phyloP scores from a whole-genome alignment of 2,888 invertebrate species.

The Toxonevra muliebris region DNA sequence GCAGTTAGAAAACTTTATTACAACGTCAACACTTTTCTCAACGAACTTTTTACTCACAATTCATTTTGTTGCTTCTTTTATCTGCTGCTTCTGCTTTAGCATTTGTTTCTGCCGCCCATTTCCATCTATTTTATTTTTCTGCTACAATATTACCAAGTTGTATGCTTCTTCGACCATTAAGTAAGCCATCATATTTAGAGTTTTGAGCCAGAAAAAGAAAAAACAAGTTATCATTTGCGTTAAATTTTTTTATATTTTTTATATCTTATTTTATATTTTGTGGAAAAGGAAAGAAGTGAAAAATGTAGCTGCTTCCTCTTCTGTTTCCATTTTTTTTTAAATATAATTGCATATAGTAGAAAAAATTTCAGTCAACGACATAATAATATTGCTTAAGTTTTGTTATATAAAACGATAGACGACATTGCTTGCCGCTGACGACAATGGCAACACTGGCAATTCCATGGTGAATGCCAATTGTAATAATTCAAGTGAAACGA shows the following conservation, averaged over 20 bases:
- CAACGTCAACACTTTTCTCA: slow-evolving; percentile 27
- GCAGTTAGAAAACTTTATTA: slow-evolving; percentile 11
- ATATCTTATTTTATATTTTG: no score
- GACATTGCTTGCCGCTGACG: no score
- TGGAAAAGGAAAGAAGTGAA: no score
- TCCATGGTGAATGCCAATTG: slow-evolving; percentile 26
- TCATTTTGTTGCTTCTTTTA: no score
- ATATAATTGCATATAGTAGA: no score
- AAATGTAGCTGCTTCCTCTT: no score
- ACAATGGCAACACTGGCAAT: background rate
- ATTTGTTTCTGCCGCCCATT: background rate
- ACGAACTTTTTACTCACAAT: background rate
- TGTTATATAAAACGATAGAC: no score
- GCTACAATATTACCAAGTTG: no score
- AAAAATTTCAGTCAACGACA: no score
- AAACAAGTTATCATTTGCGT: slow-evolving; percentile 24
- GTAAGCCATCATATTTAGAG: slow-evolving; percentile 22
- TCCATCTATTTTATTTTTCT: background rate
- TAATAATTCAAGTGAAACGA: slow-evolving; percentile 8
- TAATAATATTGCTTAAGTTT: no score
- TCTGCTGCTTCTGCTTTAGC: no score
- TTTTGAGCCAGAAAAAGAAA: slow-evolving; percentile 11
- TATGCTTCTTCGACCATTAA: background rate
- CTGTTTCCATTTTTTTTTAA: no score
- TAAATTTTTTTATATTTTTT: background rate